A percentile compares a stretch with the other conserved stretches of the same genome.
phyloP scores from a whole-genome alignment of 2,113 vertebrate species.

The Mormoops blainvillei region DNA sequence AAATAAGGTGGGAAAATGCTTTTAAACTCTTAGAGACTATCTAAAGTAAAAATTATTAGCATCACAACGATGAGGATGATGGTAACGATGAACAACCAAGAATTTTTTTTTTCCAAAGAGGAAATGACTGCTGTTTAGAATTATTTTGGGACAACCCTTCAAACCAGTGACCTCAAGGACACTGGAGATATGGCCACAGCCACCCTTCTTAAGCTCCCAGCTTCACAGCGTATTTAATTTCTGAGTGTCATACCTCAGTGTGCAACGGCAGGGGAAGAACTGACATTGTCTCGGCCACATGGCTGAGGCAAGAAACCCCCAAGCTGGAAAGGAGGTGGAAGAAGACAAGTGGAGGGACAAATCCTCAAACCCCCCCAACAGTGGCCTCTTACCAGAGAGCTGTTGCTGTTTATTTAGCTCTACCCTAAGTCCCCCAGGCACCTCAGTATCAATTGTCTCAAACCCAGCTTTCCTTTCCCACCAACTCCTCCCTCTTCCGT shows the following conservation, averaged over 20 bases:
- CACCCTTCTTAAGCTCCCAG: background rate
- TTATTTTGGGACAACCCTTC: background rate
- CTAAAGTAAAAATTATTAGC: background rate
- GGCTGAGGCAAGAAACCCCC: background rate
- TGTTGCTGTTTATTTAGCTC: background rate
- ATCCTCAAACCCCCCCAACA: accelerated
- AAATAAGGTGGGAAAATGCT: no score
- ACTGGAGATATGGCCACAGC: background rate
- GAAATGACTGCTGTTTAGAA: background rate
- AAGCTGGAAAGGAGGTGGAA: background rate
- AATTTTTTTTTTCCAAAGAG: background rate
- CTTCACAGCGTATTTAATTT: background rate
- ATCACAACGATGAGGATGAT: background rate
- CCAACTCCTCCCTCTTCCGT: background rate
- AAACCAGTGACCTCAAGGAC: background rate
- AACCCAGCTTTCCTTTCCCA: background rate
- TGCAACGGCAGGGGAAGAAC: background rate
- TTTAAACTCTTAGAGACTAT: background rate
- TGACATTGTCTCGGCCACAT: accelerated
- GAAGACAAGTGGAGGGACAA: accelerated
- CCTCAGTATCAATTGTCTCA: background rate
- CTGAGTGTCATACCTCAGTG: background rate
- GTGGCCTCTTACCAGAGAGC: background rate
- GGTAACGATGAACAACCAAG: background rate
- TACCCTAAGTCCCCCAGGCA: accelerated